Evolutionary conservation across 2,113 vertebrate genomes (phyloP).

Genomic region (Anolis carolinensis): DNA sequence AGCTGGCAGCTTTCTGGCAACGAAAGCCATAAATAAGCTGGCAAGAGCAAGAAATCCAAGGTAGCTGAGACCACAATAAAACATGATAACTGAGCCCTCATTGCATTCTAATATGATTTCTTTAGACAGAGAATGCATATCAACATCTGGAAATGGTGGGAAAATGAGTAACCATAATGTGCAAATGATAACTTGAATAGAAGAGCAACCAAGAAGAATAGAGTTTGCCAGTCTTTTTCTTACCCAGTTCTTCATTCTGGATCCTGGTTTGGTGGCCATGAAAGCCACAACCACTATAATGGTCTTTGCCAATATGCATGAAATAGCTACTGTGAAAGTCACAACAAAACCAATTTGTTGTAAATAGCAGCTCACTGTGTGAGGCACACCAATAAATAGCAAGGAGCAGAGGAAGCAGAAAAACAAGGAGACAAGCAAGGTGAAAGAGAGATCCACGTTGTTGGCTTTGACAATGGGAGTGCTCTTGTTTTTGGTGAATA

Average conservation of each 20-base stretch:
- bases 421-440: background rate
- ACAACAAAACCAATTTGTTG: background rate
- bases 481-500: background rate
- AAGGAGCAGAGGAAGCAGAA: constrained; percentile 4
- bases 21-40: background rate
- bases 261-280: background rate
- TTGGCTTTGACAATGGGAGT: constrained; percentile 9
- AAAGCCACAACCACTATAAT: constrained; percentile 3
- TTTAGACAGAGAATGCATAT: background rate
- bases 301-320: background rate
- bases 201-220: background rate
- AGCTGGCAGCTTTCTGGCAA: background rate
- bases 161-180: background rate
- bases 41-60: background rate
- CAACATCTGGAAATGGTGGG: background rate
- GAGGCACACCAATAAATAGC: background rate
- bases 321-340: background rate
- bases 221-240: background rate
- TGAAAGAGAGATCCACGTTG: background rate
- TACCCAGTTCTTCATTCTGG: constrained; percentile 7
- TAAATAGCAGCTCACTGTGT: background rate
- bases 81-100: background rate
- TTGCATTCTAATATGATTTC: background rate
- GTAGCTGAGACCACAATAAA: background rate
- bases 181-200: background rate